Conservation (phyloP, 1,140 invertebrate species). For the Drosophila mauritiana region DNA sequence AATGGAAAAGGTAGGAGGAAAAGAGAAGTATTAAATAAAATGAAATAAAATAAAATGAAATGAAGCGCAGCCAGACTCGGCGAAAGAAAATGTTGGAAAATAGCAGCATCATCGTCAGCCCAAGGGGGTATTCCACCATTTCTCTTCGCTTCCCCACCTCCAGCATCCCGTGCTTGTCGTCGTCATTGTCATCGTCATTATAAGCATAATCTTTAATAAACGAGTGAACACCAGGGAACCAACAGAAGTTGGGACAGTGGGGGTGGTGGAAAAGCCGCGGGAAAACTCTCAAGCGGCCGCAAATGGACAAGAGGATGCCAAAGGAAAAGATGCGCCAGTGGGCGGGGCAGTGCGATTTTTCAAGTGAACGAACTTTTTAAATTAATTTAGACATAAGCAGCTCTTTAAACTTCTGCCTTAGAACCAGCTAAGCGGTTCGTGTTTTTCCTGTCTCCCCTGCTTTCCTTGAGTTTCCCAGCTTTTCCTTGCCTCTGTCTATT, state of each 20-base stretch:
- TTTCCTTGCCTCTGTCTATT: constrained; percentile 10
- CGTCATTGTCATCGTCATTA: constrained; percentile 81
- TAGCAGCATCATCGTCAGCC: constrained; percentile 75
- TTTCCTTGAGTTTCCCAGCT: background rate
- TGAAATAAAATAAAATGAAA: constrained; percentile 65
- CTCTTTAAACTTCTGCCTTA: constrained; percentile 71
- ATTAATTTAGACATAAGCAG: constrained; percentile 81
- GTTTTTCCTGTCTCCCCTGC: constrained; percentile 16
- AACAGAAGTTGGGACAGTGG: constrained; percentile 9
- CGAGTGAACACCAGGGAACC: constrained; percentile 73
- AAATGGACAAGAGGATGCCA: constrained; percentile 58
- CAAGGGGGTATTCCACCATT: constrained; percentile 26
- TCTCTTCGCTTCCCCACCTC: background rate
- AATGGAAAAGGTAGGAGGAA: constrained; percentile 16
- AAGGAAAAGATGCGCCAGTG: constrained; percentile 12
- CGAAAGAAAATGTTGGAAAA: constrained; percentile 66
- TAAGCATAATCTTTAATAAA: constrained; percentile 83
- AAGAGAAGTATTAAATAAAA: constrained; percentile 34
- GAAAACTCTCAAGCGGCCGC: constrained; percentile 72
- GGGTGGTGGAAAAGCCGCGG: constrained; percentile 47
- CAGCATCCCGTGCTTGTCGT: constrained; percentile 60
- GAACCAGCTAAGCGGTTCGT: constrained; percentile 41
- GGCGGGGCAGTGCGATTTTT: constrained; percentile 56
- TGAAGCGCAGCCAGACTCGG: constrained; percentile 29
- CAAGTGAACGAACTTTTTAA: constrained; percentile 81